Conservation (phyloP, 2,797 vertebrate species). For the Cirrhinus molitorella region DNA sequence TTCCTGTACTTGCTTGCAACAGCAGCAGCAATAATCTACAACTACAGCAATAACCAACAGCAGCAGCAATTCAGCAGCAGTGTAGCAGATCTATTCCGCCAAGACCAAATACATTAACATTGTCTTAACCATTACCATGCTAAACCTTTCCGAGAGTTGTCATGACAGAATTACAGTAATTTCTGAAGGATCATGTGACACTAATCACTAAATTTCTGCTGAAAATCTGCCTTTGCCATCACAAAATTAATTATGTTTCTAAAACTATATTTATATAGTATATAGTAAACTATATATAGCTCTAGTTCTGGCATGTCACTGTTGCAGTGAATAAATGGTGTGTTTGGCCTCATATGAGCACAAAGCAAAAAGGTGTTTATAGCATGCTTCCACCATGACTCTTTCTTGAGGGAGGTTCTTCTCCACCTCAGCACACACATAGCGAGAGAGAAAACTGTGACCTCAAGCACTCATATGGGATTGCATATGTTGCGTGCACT, state of each 20-base stretch:
- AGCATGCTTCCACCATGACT: conserved; percentile 4
- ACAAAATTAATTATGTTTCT: neutral
- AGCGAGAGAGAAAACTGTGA: conserved; percentile 35
- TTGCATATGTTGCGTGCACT: conserved; percentile 17
- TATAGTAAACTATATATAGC: neutral
- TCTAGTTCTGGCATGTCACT: neutral
- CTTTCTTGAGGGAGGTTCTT: neutral
- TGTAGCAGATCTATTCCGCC: too few relatives aligned
- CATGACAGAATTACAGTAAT: neutral
- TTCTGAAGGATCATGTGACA: neutral
- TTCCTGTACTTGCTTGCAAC: too few relatives aligned
- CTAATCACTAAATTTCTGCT: too few relatives aligned
- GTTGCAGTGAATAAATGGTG: neutral
- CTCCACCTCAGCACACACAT: neutral
- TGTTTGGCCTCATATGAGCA: neutral
- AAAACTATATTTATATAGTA: neutral
- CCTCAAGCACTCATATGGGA: conserved; percentile 36
- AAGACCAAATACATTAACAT: too few relatives aligned
- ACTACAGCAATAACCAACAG: too few relatives aligned
- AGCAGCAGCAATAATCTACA: too few relatives aligned
- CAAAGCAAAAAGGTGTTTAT: conserved; percentile 32
- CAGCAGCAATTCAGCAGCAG: too few relatives aligned
- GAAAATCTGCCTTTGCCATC: neutral
- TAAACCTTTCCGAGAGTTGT: too few relatives aligned
- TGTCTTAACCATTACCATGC: too few relatives aligned